Conservation (phyloP, 2,797 vertebrate genomes). For the Sebastes trivittatus region DNA sequence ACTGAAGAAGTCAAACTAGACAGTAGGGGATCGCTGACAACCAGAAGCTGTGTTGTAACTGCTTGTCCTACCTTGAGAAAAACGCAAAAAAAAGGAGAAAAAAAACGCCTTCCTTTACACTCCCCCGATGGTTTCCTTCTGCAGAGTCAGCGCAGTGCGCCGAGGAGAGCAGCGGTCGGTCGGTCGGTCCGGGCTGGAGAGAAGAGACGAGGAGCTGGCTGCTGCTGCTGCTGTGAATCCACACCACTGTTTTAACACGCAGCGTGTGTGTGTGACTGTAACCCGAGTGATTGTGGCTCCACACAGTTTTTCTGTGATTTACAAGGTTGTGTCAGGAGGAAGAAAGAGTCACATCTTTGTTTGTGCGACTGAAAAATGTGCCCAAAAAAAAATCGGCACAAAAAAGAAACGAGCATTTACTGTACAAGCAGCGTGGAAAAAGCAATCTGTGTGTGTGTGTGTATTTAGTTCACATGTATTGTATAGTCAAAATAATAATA, state of each 20-base stretch:
- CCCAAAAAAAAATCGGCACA: constrained; percentile 17
- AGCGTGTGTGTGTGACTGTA: constrained; percentile 52
- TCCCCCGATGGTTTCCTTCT: constrained; percentile 74
- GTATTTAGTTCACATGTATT: not conserved
- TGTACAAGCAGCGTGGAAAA: constrained; percentile 6
- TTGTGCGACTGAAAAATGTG: constrained; percentile 59
- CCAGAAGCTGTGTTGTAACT: constrained; percentile 61
- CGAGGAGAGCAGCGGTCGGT: constrained; percentile 64
- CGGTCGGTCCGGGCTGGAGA: constrained; percentile 60
- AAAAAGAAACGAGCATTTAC: constrained; percentile 6
- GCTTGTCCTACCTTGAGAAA: constrained; percentile 68
- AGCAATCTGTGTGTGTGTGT: not conserved
- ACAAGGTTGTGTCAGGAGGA: constrained; percentile 57
- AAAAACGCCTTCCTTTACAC: constrained; percentile 62
- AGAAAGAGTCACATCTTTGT: constrained; percentile 68
- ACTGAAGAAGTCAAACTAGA: constrained; percentile 42
- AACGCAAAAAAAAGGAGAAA: constrained; percentile 43
- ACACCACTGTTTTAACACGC: constrained; percentile 52
- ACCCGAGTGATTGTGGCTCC: constrained; percentile 60
- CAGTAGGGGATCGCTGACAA: constrained; percentile 55
- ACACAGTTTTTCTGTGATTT: constrained; percentile 40
- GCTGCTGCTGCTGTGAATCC: constrained; percentile 53
- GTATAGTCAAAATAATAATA: not conserved
- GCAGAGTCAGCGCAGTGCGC: constrained; percentile 77
- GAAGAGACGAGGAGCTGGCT: constrained; percentile 51